A percentile compares a stretch with the other conserved stretches of the same genome.
Conservation (phyloP, 2,113 vertebrate species). For the Sinocyclocheilus anshuiensis region DNA sequence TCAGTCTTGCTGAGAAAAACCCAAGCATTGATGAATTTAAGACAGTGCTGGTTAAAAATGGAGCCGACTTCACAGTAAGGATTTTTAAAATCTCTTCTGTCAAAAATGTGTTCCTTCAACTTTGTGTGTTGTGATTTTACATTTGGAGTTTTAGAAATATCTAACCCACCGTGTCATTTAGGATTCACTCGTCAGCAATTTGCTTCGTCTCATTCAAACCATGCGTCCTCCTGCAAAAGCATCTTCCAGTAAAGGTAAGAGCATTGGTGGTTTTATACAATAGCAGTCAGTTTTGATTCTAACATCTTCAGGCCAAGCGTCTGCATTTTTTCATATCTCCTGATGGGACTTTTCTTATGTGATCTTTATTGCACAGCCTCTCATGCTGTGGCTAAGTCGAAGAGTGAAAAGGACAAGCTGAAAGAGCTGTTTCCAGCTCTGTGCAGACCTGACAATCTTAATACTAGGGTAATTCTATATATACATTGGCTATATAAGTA, state of each 20-base stretch:
- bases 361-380: constrained; percentile 41
- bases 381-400: constrained; percentile 77
- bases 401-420: constrained; percentile 85
- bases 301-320: background rate
- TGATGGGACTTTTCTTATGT: background rate
- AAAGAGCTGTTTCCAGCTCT: constrained; percentile 93
- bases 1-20: constrained; percentile 90
- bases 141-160: background rate
- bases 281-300: no score
- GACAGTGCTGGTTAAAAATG: constrained; percentile 84
- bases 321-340: background rate
- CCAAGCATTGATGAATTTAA: constrained; percentile 88
- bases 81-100: background rate
- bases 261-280: background rate
- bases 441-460: constrained; percentile 87
- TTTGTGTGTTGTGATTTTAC: background rate
- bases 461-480: constrained; percentile 75
- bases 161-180: constrained; percentile 54
- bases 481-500: background rate
- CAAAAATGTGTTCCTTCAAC: background rate
- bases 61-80: constrained; percentile 93
- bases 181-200: constrained; percentile 93
- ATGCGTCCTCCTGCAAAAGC: constrained; percentile 89
- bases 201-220: constrained; percentile 94
- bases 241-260: constrained; percentile 70